Evolutionary conservation across 1,140 invertebrate species (phyloP).

Genomic region (Bursaphelenchus mucronatus): DNA sequence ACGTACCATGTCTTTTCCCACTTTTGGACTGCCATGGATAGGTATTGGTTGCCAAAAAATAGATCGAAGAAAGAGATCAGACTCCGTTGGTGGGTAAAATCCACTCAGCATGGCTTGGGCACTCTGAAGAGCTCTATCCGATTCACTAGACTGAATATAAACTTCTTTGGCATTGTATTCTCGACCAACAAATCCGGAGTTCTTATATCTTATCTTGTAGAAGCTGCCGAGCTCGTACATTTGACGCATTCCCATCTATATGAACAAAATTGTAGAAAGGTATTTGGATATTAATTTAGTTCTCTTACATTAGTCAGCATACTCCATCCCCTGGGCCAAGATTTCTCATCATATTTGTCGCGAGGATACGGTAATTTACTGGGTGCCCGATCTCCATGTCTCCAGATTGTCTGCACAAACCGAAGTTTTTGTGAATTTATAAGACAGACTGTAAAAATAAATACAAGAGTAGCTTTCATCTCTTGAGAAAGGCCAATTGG

Average conservation of each 20-base stretch:
- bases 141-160: conserved; percentile 30
- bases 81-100: conserved; percentile 16
- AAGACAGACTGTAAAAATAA: background rate
- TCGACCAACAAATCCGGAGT: conserved; percentile 3
- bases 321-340: conserved; percentile 73
- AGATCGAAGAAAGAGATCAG: conserved; percentile 23
- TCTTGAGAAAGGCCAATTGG: background rate
- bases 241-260: conserved; percentile 41
- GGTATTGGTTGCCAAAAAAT: conserved; percentile 38
- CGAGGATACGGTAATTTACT: conserved; percentile 68
- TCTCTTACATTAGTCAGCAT: conserved; percentile 74
- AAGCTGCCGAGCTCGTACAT: conserved; percentile 31
- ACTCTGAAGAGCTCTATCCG: conserved; percentile 27
- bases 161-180: conserved; percentile 25
- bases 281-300: background rate
- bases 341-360: conserved; percentile 69
- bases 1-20: conserved; percentile 15
- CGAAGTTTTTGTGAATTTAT: background rate
- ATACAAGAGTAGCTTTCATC: background rate
- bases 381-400: conserved; percentile 77
- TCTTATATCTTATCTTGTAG: conserved; percentile 24
- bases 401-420: conserved; percentile 54
- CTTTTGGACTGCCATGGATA: conserved; percentile 22
- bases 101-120: conserved; percentile 31
- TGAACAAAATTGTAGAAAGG: background rate